These are phyloP conservation scores for human DNA, from an alignment of 2,113 vertebrate genomes.

Conservation along the genomic window DNA sequence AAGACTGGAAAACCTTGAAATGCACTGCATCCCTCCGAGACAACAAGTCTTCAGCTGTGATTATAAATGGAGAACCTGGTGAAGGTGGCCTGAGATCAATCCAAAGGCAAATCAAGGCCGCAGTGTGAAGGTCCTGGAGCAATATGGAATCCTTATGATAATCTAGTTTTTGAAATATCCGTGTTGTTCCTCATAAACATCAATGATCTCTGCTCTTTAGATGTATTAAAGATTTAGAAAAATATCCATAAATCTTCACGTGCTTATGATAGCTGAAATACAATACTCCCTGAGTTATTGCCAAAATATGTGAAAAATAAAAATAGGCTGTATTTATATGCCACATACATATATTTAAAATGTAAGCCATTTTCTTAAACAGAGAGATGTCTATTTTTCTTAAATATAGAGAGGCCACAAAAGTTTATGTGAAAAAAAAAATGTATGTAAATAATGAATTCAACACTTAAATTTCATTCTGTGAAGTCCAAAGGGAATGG, in stretches of 20 bases:
- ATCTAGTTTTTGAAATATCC: background rate
- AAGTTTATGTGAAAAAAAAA: conserved; percentile 29
- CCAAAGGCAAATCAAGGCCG: background rate
- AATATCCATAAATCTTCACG: background rate
- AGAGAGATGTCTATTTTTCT: conserved; percentile 57
- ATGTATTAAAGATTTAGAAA: conserved; percentile 30
- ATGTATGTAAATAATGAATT: conserved; percentile 46
- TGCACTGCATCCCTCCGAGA: background rate
- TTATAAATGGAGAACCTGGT: background rate
- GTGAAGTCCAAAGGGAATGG: background rate
- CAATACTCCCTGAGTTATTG: conserved; percentile 5
- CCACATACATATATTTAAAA: conserved; percentile 51
- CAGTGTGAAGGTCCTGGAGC: background rate
- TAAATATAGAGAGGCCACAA: conserved; percentile 42
- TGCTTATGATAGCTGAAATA: background rate
- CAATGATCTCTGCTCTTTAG: background rate
- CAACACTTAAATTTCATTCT: conserved; percentile 60
- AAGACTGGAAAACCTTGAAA: background rate
- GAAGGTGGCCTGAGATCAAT: background rate
- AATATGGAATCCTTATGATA: background rate
- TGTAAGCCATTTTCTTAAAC: conserved; percentile 54
- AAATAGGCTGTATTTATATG: conserved; percentile 24
- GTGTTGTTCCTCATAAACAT: background rate
- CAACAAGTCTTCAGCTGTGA: background rate
- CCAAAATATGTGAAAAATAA: conserved; percentile 49